Conservation (phyloP, 1,140 invertebrate genomes). For the Drosophila ambigua region DNA sequence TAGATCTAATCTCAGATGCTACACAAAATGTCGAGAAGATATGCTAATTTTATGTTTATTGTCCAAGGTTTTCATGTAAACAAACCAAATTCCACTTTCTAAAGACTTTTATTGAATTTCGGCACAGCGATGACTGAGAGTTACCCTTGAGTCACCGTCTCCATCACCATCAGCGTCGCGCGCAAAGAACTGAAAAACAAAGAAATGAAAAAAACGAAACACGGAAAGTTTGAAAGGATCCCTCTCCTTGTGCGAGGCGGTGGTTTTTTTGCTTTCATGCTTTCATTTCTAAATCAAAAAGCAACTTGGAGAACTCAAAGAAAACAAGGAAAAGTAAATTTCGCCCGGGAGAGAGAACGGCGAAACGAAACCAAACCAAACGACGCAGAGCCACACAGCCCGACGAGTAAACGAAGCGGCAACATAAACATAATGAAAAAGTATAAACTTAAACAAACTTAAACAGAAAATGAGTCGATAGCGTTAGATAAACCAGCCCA, state of each 20-base stretch:
- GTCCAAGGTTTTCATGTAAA: conserved; percentile 55
- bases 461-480: conserved; percentile 59
- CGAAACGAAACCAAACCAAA: neutral
- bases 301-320: conserved; percentile 34
- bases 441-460: conserved; percentile 64
- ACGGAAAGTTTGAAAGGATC: conserved; percentile 58
- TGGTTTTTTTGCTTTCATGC: conserved; percentile 37
- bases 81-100: conserved; percentile 51
- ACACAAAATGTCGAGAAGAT: conserved; percentile 56
- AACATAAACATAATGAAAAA: conserved; percentile 68
- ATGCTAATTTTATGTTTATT: conserved; percentile 67
- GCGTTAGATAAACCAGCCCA: conserved; percentile 35
- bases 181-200: conserved; percentile 38
- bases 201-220: conserved; percentile 23
- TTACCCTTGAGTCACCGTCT: conserved; percentile 5
- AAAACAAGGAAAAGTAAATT: conserved; percentile 47
- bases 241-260: conserved; percentile 26
- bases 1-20: conserved; percentile 64
- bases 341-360: conserved; percentile 6
- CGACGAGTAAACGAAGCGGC: conserved; percentile 60
- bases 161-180: neutral
- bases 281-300: conserved; percentile 65
- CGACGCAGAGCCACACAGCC: conserved; percentile 17
- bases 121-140: conserved; percentile 20
- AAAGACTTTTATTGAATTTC: conserved; percentile 65